Evolutionary conservation across 1,140 invertebrate genomes (phyloP), one percentile per base, ranked within the genome.

Genomic region (Pseudomyrmex pallidus): DNA sequence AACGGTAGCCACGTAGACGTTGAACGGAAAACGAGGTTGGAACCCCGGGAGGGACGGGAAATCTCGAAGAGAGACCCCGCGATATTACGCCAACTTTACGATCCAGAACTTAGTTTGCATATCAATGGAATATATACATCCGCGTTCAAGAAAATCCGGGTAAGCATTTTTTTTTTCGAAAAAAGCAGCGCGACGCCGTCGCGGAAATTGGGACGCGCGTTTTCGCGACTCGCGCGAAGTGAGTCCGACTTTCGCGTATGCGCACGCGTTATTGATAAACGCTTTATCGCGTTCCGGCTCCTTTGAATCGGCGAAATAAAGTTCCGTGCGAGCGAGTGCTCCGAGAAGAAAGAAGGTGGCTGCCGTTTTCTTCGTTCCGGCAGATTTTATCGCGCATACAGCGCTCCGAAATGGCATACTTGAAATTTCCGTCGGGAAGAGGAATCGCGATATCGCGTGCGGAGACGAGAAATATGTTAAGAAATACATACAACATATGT

Each of bases 71-170:
- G 35, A 35, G 85, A 84, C 74, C 76, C 52, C 61, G 85, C 74
- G 87, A 91, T 92, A 92, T 92, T 90, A 89, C 90, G 90, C 86
- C 83, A 90, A 87, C 87, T 92, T 92, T 92, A 92, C 90, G 91
- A 92, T 87, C 89, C 72, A 76, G 64, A 82, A 90, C 89, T 91
- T 90, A 83, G 90, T 91, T 91, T 92, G 90, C 90, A 92, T 92
- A 92, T 91, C 91, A 92, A 92, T 92, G 85, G 90, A 74, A 87
- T 85, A 85, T 35, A 7, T 84, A 82, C 82, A 82, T 86, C 83
- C 87, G 87, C 57, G 35, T 80, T 82, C 74, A 52, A 52, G 80
- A 88, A 73, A 35, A 35, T 35, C 70, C 62, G 12, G 50, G 64
- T 9, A 57, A 52, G 54, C 35, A 66, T 84, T 88, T 88, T 88